These are phyloP conservation scores for Synanthedon andrenaeformis DNA, from an alignment of 2,888 invertebrate species.

Conservation along the genomic window DNA sequence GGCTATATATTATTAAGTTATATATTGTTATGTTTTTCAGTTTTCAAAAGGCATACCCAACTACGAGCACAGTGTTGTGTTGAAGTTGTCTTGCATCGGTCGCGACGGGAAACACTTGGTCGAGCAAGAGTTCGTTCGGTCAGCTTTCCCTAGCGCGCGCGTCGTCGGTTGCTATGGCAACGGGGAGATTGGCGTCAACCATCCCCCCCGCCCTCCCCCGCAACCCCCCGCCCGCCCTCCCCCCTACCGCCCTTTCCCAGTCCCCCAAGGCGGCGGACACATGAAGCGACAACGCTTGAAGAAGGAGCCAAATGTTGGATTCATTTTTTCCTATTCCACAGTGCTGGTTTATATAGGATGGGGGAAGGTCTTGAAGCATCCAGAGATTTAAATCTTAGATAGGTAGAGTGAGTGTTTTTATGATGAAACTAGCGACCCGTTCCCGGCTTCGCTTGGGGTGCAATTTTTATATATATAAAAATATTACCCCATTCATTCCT, in stretches of 20 bases:
- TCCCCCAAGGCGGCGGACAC: background rate
- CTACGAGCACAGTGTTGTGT: conserved; percentile 45
- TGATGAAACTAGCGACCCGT: background rate
- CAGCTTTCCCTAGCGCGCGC: conserved; percentile 45
- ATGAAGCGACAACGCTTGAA: conserved; percentile 24
- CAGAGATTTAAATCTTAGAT: background rate
- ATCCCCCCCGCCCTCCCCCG: conserved; percentile 22
- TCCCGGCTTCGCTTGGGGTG: too few species aligned
- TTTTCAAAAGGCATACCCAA: conserved; percentile 48
- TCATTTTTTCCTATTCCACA: conserved; percentile 56
- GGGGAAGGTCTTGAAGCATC: conserved; percentile 32
- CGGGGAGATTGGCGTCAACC: conserved; percentile 52
- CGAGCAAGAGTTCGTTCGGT: conserved; percentile 47
- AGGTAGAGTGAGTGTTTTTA: background rate
- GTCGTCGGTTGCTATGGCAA: conserved; percentile 57
- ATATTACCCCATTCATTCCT: too few species aligned
- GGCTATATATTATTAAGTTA: too few species aligned
- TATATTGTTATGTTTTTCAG: conserved; percentile 20
- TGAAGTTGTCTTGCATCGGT: conserved; percentile 58
- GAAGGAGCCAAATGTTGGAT: conserved; percentile 26
- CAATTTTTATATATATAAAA: too few species aligned
- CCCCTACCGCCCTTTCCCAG: conserved; percentile 18
- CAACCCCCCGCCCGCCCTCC: conserved; percentile 3
- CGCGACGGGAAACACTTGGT: conserved; percentile 44
- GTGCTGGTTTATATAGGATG: conserved; percentile 59